phyloP scores from a whole-genome alignment of 2,797 vertebrate genomes.

The Coregonus sp. region DNA sequence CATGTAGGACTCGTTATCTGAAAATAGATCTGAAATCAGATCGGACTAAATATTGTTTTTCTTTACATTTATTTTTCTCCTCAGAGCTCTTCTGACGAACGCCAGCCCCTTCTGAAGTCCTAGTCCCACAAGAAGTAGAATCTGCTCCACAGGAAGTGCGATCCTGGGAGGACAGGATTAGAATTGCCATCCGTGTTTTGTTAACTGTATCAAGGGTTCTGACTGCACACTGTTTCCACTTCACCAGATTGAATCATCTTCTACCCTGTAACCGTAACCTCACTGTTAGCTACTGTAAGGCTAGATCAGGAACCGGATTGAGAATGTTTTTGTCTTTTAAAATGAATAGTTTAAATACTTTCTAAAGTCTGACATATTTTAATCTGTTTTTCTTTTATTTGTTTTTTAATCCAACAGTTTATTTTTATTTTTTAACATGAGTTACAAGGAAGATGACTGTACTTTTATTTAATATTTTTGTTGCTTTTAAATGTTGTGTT shows the following conservation, averaged over 20 bases:
- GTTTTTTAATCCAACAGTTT: background rate
- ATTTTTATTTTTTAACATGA: background rate
- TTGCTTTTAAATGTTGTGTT: too few relatives aligned
- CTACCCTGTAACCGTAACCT: background rate
- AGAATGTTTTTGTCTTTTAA: background rate
- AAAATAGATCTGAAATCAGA: background rate
- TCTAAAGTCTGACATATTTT: background rate
- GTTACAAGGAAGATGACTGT: background rate
- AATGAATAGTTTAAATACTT: background rate
- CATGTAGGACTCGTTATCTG: background rate
- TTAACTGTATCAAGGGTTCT: conserved; percentile 8
- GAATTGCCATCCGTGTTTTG: background rate
- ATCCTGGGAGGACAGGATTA: background rate
- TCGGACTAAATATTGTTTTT: background rate
- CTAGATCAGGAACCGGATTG: background rate
- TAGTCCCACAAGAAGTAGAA: background rate
- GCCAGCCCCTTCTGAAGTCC: conserved; percentile 71
- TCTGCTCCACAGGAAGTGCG: conserved; percentile 8
- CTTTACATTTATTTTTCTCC: conserved; percentile 16
- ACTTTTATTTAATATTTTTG: background rate
- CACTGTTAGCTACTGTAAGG: background rate
- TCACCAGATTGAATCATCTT: background rate
- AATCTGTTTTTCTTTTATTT: background rate
- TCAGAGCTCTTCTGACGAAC: conserved; percentile 71
- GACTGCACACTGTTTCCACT: background rate